Conservation (phyloP, 2,797 vertebrate species). For the Semaprochilodus insignis region DNA sequence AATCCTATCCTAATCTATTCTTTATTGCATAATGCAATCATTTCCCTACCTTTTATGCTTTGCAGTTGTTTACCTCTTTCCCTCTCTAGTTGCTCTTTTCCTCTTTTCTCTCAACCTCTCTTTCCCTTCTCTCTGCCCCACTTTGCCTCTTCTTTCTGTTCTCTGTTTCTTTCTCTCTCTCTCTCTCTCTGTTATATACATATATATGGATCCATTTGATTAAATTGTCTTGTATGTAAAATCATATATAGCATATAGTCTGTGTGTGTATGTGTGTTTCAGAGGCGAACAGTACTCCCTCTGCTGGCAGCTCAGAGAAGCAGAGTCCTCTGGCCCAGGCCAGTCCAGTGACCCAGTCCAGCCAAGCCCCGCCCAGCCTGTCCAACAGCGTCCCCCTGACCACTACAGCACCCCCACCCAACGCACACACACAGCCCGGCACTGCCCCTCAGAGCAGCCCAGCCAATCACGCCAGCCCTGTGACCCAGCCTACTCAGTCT, state of each 20-base stretch:
- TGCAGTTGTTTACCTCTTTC: too few species aligned
- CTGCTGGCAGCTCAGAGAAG: constrained; percentile 93
- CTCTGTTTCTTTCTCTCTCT: neutral
- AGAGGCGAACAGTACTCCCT: constrained; percentile 93
- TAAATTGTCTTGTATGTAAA: neutral
- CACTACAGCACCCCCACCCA: constrained; percentile 71
- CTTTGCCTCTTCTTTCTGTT: neutral
- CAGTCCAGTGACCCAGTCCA: constrained; percentile 77
- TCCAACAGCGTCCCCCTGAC: constrained; percentile 77
- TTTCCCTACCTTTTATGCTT: too few species aligned
- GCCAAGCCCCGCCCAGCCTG: constrained; percentile 68
- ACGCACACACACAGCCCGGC: constrained; percentile 58
- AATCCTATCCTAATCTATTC: neutral
- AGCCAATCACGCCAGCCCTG: constrained; percentile 78
- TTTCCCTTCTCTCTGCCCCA: too few species aligned
- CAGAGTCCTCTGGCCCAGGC: constrained; percentile 93
- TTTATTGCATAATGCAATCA: too few species aligned
- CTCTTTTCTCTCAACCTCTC: too few species aligned
- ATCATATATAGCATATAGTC: neutral
- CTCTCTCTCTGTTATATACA: too few species aligned
- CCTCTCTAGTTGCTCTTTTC: too few species aligned
- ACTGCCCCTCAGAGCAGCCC: constrained; percentile 79
- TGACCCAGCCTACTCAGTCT: constrained; percentile 78
- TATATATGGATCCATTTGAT: too few species aligned
- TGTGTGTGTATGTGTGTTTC: constrained; percentile 47